Evolutionary conservation across 2,888 invertebrate genomes (phyloP), one percentile per base, ranked within the genome.

Genomic region (Melitaea athalia): DNA sequence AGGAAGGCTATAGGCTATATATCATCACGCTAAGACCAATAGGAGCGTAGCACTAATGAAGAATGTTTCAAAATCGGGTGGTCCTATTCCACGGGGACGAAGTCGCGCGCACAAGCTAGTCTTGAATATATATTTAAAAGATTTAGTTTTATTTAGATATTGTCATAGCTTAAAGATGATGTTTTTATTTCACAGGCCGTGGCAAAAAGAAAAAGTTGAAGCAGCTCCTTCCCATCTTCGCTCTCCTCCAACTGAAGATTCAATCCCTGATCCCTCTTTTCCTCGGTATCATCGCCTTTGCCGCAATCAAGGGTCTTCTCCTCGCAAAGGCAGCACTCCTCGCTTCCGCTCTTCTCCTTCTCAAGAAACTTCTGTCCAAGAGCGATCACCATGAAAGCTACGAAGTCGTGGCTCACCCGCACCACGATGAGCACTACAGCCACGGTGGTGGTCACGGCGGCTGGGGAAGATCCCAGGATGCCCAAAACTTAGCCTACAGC

Each of bases 261-360:
- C 96, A 96, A 75, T 95, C 96, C 43, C 93, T 97, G 73, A 95
- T 96, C 78, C 97, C 97, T 43, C 89, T 97, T 75, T 95, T 95
- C 79, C 94, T 97, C 68, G 97, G 88, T 50, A 86, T 92, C 81
- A 94, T 97, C 79, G 97, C 96, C 65, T 93, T 97, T 73, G 93
- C 97, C 59, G 96, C 97, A 53, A 94, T 97, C 93, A 97, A 97
- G 94, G 97, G 97, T 72, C 93, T 97, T 76, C 90, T 97, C 81
- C 94, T 97, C 76, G 97, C 96, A 78, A 97, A 97, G 93, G 95
- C 97, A 72, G 97, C 97, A 5, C 93, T 97, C 31, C 92, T 97
- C 66, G 94, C 97, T 73, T 95, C 96, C 63, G 95, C 94, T 69
- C 93, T 97, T 71, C 94, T 97, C 70, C 89, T 92, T 1, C 83